Evolutionary conservation across 2,113 vertebrate species (phyloP), one percentile per base, ranked within the genome.

Genomic region (human): DNA sequence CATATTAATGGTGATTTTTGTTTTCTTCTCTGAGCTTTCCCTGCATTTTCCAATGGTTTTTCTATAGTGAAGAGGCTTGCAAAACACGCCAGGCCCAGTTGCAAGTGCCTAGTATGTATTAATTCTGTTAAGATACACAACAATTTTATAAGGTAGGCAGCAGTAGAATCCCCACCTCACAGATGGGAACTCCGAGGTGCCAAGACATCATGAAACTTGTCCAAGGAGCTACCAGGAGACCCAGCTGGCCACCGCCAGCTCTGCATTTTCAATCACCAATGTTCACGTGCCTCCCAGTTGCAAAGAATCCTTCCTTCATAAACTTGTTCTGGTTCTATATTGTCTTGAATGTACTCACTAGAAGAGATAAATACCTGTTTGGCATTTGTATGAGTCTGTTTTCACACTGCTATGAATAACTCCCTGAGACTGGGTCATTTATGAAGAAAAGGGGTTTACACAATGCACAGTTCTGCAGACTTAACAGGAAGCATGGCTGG

Each of bases 181-280:
- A 82, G 38, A 52, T 3, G 20, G 23, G 27, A 13, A n/a, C 10
- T 64, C 16, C 2, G 2, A 43, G 88, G 50, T 52, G 11, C 64
- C 8, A 57, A 40, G 90, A 35, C 6, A 0, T 25, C 16, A 17
- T 0, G 23, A 27, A 9, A 72, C 43, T 45, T 61, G 32, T 18
- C 48, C 35, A 76, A 81, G 38, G 68, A 18, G 75, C 35, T 35
- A 35, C 27, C 4, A 25, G 50, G 18, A 3, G 14, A 52, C 43
- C 17, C 2, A 61, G 52, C 14, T 43, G 76, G 70, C 79, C 27
- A 5, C 68, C 68, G 48, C 25, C 7, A 14, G 5, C 9, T n/a
- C 20, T 4, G 23, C 13, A 3, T 38, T 55, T 61, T 73, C 81
- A 43, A 4, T 1, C 48, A 18, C n/a, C 22, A 13, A 2, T 0